Percentiles rank a stretch among this genome's conserved stretches.
Conservation (phyloP, 2,888 invertebrate genomes). For the Thymelicus acteon region DNA sequence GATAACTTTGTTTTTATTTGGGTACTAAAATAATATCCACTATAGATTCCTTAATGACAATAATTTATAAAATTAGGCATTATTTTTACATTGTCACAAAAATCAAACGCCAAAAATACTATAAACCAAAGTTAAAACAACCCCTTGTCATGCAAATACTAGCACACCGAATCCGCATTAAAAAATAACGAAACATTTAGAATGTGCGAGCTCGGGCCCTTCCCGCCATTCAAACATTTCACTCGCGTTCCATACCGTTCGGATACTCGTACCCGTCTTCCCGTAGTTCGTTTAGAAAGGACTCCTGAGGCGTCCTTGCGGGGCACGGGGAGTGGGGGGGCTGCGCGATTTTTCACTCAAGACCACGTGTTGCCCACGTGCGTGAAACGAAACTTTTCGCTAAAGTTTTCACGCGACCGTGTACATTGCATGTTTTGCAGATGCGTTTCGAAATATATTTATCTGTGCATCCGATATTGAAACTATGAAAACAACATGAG, state of each 20-base stretch:
- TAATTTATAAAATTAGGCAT: too few species aligned
- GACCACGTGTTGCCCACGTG: constrained; percentile 80
- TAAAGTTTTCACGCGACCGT: constrained; percentile 59
- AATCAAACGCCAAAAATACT: too few species aligned
- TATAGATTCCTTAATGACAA: too few species aligned
- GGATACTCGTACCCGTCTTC: constrained; percentile 53
- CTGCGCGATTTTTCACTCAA: constrained; percentile 80
- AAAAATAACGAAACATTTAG: constrained; percentile 8
- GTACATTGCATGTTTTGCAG: background rate
- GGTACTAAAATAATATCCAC: too few species aligned
- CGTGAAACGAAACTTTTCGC: constrained; percentile 67
- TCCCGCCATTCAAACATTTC: constrained; percentile 38
- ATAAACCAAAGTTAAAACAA: too few species aligned
- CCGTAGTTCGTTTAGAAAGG: constrained; percentile 60
- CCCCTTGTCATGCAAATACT: constrained; percentile 1
- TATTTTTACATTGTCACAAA: too few species aligned
- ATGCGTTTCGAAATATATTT: background rate
- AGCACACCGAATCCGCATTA: background rate
- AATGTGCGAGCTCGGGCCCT: constrained; percentile 6
- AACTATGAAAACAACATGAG: constrained; percentile 20
- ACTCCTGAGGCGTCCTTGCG: constrained; percentile 50
- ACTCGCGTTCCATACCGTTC: constrained; percentile 37
- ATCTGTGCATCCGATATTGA: constrained; percentile 12
- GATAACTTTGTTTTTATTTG: too few species aligned
- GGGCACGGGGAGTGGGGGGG: constrained; percentile 59